These are phyloP conservation scores for Syrphus vitripennis DNA, from an alignment of 2,888 invertebrate species.

Conservation along the genomic window DNA sequence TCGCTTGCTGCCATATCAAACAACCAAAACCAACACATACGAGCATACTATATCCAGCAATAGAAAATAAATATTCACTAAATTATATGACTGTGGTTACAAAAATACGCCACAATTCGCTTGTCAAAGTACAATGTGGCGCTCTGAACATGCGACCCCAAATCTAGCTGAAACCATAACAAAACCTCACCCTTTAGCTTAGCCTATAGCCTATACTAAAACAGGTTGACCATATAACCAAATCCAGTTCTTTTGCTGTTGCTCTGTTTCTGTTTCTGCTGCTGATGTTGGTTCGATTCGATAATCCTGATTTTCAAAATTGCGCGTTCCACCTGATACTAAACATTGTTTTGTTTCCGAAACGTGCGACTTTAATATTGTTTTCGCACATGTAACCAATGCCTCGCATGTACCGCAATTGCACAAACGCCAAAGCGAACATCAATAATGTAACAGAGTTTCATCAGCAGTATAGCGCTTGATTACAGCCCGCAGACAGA, in stretches of 20 bases:
- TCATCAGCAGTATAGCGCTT: too few species aligned
- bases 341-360: neutral
- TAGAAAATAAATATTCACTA: neutral
- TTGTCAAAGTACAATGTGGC: slow-evolving; percentile 32
- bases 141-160: neutral
- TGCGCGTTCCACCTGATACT: slow-evolving; percentile 51
- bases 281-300: too few species aligned
- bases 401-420: slow-evolving; percentile 45
- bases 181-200: slow-evolving; percentile 30
- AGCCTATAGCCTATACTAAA: slow-evolving; percentile 44
- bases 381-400: slow-evolving; percentile 37
- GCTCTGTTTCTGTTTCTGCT: too few species aligned
- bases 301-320: slow-evolving; percentile 55
- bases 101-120: slow-evolving; percentile 26
- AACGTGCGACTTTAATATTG: slow-evolving; percentile 8
- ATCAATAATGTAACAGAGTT: slow-evolving; percentile 31
- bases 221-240: slow-evolving; percentile 54
- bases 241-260: slow-evolving; percentile 55
- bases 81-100: slow-evolving; percentile 22
- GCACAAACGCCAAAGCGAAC: slow-evolving; percentile 23
- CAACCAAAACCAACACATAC: neutral
- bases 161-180: slow-evolving; percentile 1
- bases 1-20: neutral
- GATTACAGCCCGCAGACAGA: slow-evolving; percentile 50
- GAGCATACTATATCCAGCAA: neutral